Evolutionary conservation across 2,797 vertebrate genomes (phyloP), one percentile per base, ranked within the genome.

Genomic region (Sebastes reedi): DNA sequence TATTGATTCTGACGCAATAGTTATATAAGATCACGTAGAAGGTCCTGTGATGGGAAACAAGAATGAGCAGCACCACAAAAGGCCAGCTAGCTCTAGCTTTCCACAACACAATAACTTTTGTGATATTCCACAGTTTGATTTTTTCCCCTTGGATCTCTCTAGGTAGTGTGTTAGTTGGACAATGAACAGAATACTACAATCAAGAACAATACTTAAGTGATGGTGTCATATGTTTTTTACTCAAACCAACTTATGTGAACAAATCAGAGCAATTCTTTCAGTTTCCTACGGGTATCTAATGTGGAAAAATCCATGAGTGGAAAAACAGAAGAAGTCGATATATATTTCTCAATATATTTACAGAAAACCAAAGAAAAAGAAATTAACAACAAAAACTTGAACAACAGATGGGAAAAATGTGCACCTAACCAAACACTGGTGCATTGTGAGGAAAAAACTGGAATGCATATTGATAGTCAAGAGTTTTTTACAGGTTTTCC

Each of bases 401-500:
- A 84, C 25, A 18, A 80, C 2, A 68, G 16, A 70, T 9, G 12
- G 12, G 4, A 68, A 67, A 58, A 32, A 20, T 7, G 22, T 46
- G 58, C 56, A 69, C 62, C 62, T 12, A 72, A 75, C 27, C 16
- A 70, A 81, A 67, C 39, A 76, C 8, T 50, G 62, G 74, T 75
- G 78, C 39, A 70, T 24, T 71, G 34, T 72, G 22, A 81, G 67
- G 34, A 81, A 82, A 86, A 80, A 24, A 12, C 22, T 79, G 89
- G 88, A 91, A 91, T 87, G 84, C 72, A 77, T 58, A 61, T 11
- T 46, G 24, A 64, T 5, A 79, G 64, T 85, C 34, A 74, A 56
- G 14, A 62, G 25, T 11, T 20, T 58, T 91, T 96, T 94, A 99
- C 61, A 98, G 89, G 62, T 97, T 98, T 54, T 96, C 86, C 25